Base-by-base conservation (phyloP, 2,888 invertebrate genomes). In the Synergus gifuensis region DNA sequence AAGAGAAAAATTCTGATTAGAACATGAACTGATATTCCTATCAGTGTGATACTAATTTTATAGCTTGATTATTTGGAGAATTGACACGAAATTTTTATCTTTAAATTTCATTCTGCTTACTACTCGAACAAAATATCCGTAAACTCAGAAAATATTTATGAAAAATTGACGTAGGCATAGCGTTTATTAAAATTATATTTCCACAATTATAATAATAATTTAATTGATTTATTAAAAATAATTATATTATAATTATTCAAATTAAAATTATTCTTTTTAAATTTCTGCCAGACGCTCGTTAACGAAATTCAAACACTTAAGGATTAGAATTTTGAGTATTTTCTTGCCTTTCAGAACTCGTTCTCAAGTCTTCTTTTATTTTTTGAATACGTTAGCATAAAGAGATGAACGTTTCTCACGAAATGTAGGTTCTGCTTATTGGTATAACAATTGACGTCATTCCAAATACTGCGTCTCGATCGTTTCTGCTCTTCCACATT, bases 361-460 rank as follows among this genome's bases (percentile, higher is more conserved):
- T 46, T 46, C 28, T 49, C 16, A 73, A 49, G 69, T 1, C 9
- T 46, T 49, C 22, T 22, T 73, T 49, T 49, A n/a, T 49, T 49
- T 49, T 54, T 14, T 7, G 11, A 73, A 36, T 54, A 49, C 36
- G 36, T 46, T 49, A 9, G 28, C 49, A 36, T 54, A 9, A 73
- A 73, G 49, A 54, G 28, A 77, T 77, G 64, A 46, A 16, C 18
- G 36, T 81, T 85, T 83, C 81, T 78, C 79, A 78, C 83, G 85
- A 85, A 86, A 86, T 87, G 83, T 86, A 85, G 86, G 86, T 85
- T 81, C 86, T 86, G 86, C 87, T 86, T 86, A 85, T 87, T 86
- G 83, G 83, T 86, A 81, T 86, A 87, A 85, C 86, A 83, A 79
- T 81, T 86, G 83, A 86, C 86, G 86, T 86, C 86, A 86, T 82